phyloP scores from a whole-genome alignment of 2,797 vertebrate genomes.

The Chrosomus eos region DNA sequence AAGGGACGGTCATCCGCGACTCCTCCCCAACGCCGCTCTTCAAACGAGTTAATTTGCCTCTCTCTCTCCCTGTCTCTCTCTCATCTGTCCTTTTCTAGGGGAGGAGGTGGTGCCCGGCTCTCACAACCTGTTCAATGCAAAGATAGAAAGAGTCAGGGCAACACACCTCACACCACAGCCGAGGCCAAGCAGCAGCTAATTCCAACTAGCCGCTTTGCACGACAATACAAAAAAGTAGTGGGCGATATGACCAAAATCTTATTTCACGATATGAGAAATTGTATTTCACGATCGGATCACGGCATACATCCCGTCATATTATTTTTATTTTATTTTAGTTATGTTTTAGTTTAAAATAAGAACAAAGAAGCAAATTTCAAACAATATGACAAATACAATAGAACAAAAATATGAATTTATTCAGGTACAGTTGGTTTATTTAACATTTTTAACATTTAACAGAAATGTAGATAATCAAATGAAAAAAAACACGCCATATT shows the following conservation, averaged over 20 bases:
- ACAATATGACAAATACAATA: not conserved
- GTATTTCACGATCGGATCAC: not conserved
- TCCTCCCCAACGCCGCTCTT: slow-evolving; percentile 70
- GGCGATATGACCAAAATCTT: not conserved
- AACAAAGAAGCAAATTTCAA: not conserved
- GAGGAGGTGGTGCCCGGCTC: slow-evolving; percentile 76
- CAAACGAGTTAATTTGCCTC: slow-evolving; percentile 75
- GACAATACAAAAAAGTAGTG: slow-evolving; percentile 6
- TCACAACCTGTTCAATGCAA: slow-evolving; percentile 87
- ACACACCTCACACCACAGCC: slow-evolving; percentile 75
- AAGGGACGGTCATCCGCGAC: slow-evolving; percentile 59
- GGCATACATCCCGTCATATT: not conserved
- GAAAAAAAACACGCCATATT: too few species aligned
- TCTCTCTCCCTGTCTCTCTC: slow-evolving; percentile 75
- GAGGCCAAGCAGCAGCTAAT: slow-evolving; percentile 58
- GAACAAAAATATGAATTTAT: not conserved
- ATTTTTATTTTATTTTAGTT: not conserved
- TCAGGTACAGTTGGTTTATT: not conserved
- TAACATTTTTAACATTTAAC: too few species aligned
- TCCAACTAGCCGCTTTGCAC: slow-evolving; percentile 31
- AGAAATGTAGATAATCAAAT: too few species aligned
- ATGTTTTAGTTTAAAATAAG: not conserved
- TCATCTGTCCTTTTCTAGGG: slow-evolving; percentile 72
- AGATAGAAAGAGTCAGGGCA: slow-evolving; percentile 86
- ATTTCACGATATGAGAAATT: not conserved